Conservation (phyloP, 2,888 invertebrate genomes). For the Atrina japonica region DNA sequence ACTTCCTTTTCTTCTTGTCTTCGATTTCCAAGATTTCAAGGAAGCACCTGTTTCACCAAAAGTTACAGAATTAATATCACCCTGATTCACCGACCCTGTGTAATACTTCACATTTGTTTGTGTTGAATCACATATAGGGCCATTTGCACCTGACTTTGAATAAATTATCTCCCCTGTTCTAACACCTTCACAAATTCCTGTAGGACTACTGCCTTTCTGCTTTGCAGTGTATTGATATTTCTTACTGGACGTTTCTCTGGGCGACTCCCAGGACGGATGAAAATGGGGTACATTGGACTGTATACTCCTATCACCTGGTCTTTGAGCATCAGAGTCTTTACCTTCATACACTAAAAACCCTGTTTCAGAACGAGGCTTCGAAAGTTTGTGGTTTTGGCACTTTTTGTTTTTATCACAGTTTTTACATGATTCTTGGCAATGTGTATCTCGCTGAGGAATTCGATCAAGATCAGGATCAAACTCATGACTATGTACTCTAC, state of each 20-base stretch:
- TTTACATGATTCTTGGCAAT: slow-evolving; percentile 1
- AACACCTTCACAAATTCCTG: slow-evolving; percentile 20
- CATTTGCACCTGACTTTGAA: slow-evolving; percentile 4
- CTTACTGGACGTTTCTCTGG: slow-evolving; percentile 7
- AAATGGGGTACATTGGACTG: slow-evolving; percentile 36
- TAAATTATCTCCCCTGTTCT: slow-evolving; percentile 16
- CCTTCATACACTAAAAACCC: slow-evolving; percentile 10
- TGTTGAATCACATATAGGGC: not conserved
- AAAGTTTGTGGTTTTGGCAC: slow-evolving; percentile 28
- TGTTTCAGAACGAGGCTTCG: slow-evolving; percentile 1
- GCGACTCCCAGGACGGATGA: slow-evolving; percentile 10
- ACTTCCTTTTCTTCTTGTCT: slow-evolving; percentile 3
- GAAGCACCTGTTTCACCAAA: slow-evolving; percentile 20
- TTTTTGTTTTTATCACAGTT: slow-evolving; percentile 25
- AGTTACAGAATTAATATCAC: slow-evolving; percentile 16
- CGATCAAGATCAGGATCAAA: slow-evolving; percentile 35
- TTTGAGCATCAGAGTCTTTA: not conserved
- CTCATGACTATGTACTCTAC: slow-evolving; percentile 10
- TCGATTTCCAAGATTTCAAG: slow-evolving; percentile 21
- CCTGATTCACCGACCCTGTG: not conserved
- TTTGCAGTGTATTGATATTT: not conserved
- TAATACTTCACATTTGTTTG: not conserved
- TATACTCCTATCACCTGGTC: slow-evolving; percentile 14
- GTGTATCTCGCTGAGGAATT: slow-evolving; percentile 33
- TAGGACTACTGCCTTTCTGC: not conserved